phyloP scores from a whole-genome alignment of 2,888 invertebrate genomes.

The Theristus sp. region DNA sequence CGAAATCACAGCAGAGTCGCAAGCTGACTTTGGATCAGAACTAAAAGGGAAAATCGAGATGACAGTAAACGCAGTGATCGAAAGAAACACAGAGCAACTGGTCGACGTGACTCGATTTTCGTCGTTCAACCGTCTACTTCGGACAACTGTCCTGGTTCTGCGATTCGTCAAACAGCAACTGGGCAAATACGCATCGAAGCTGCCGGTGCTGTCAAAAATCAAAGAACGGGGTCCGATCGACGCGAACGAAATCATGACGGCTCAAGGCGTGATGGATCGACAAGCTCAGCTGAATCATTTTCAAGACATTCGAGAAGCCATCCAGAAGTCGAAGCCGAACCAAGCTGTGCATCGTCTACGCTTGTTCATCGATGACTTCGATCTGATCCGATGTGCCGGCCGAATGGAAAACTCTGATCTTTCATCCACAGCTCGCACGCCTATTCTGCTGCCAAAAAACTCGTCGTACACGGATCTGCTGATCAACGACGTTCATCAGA shows the following conservation, averaged over 20 bases:
- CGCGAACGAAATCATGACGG: neutral
- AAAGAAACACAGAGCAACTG: neutral
- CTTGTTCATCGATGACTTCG: too few species aligned
- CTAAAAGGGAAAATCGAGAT: neutral
- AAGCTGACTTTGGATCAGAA: neutral
- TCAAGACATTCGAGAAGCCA: too few species aligned
- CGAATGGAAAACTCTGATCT: too few species aligned
- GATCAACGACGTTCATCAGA: too few species aligned
- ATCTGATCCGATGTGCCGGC: too few species aligned
- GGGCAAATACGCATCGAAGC: neutral
- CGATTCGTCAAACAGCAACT: neutral
- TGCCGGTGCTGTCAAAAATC: neutral
- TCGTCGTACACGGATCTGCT: too few species aligned
- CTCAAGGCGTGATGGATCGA: neutral
- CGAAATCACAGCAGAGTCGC: too few species aligned
- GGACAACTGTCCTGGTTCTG: neutral
- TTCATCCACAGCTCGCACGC: too few species aligned
- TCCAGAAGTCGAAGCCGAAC: too few species aligned
- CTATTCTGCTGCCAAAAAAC: too few species aligned
- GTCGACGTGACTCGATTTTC: neutral
- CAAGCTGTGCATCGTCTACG: too few species aligned
- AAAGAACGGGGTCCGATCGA: neutral
- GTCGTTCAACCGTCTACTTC: neutral
- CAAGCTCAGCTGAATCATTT: neutral
- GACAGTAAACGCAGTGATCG: neutral